Evolutionary conservation across 1,140 invertebrate species (phyloP).

Genomic region (Melanaphis sacchari): DNA sequence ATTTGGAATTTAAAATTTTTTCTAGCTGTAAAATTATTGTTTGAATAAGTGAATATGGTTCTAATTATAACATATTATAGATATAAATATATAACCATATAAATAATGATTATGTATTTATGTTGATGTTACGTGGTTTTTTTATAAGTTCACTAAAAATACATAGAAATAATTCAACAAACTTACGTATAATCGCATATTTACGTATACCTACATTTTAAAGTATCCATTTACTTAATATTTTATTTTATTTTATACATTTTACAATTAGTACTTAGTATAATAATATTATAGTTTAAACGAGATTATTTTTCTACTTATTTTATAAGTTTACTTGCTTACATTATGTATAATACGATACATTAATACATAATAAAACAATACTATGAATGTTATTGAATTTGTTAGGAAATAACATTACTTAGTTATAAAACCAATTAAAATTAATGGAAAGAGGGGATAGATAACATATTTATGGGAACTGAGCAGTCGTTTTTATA

Average conservation of each 20-base stretch:
- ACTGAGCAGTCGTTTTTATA: neutral
- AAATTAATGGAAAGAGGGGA: neutral
- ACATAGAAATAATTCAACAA: neutral
- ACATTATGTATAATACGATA: too few species aligned
- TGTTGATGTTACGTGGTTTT: too few species aligned
- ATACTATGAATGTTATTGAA: neutral
- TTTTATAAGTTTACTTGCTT: neutral
- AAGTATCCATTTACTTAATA: neutral
- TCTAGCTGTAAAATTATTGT: neutral
- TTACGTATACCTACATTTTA: neutral
- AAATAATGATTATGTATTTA: neutral
- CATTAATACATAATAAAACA: neutral
- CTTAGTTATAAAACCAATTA: slow-evolving; percentile 10
- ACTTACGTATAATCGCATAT: neutral
- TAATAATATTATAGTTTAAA: neutral
- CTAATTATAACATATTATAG: neutral
- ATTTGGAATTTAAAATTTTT: neutral
- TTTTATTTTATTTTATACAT: neutral
- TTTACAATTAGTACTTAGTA: neutral
- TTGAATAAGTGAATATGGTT: neutral
- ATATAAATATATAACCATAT: neutral
- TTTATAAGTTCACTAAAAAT: neutral
- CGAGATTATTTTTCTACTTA: neutral
- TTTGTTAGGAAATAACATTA: neutral
- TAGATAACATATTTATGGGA: slow-evolving; percentile 16